A percentile compares a stretch with the other conserved stretches of the same genome.
Conservation (phyloP, 2,888 invertebrate genomes). For the Apamea epomidion region DNA sequence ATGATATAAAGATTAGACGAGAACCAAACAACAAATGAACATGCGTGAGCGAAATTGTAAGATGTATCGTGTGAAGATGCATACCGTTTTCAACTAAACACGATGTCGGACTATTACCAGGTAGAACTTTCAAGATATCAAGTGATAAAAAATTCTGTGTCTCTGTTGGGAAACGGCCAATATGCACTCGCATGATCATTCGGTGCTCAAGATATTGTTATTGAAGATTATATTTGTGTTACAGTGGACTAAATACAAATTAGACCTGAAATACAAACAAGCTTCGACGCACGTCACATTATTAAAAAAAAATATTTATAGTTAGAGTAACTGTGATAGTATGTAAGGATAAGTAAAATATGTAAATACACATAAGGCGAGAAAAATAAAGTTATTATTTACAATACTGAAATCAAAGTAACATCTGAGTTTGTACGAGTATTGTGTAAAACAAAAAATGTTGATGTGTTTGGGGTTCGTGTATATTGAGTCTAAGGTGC, state of each 20-base stretch:
- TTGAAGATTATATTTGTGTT: slow-evolving; percentile 74
- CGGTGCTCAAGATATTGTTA: slow-evolving; percentile 77
- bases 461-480: slow-evolving; percentile 60
- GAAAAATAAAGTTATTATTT: slow-evolving; percentile 74
- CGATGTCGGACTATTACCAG: slow-evolving; percentile 43
- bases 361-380: slow-evolving; percentile 72
- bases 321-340: slow-evolving; percentile 68
- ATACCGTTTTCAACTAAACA: slow-evolving; percentile 55
- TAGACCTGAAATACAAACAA: slow-evolving; percentile 80
- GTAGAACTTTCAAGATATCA: slow-evolving; percentile 34
- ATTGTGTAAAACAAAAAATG: slow-evolving; percentile 64
- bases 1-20: slow-evolving; percentile 80
- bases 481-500: slow-evolving; percentile 66
- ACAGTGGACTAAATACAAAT: slow-evolving; percentile 79
- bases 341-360: slow-evolving; percentile 67
- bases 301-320: slow-evolving; percentile 58
- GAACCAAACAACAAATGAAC: slow-evolving; percentile 86
- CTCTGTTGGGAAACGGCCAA: slow-evolving; percentile 68
- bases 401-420: slow-evolving; percentile 70
- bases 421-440: slow-evolving; percentile 65
- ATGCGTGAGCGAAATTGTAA: slow-evolving; percentile 79
- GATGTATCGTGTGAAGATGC: slow-evolving; percentile 65
- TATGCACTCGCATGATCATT: slow-evolving; percentile 87
- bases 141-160: slow-evolving; percentile 49
- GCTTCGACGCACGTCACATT: slow-evolving; percentile 73